Base-by-base conservation (phyloP, 2,113 vertebrate genomes). In the Epinephelus cyanopodus region DNA sequence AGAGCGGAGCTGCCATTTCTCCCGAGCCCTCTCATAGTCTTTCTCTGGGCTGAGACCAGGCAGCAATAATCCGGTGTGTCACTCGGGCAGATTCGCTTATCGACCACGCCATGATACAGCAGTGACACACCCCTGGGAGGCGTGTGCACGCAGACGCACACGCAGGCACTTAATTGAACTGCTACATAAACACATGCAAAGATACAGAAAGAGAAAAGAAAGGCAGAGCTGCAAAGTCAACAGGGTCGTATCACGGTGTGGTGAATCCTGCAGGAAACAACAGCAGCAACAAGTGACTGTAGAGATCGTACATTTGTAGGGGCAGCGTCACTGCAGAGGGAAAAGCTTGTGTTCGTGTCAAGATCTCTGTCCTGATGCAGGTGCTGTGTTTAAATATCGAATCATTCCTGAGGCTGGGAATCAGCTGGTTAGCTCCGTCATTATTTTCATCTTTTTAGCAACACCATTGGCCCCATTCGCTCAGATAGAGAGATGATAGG, bases 61-160 rank as follows among this genome's bases (percentile, higher is more conserved):
- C 88, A 78, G 90, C 89, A 92, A 54, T 94, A 93, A 95, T 92
- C 82, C 72, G 90, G 83, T 84, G 87, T 91, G 93, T 93, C 92
- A 93, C 91, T 79, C 29, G 60, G 81, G 74, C 82, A 82, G 81
- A 81, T 83, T 89, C 92, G 69, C 81, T 91, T 93, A 95, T 94
- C 87, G 82, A 95, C 92, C 89, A 33, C 60, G 72, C 83, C 83
- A 92, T 93, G 92, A 94, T 94, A 92, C 86, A 74, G 67, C 83
- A 75, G 77, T 15, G n/a, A 70, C 89, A 83, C 85, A 57, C 84
- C 76, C 80, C 64, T 61, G 64, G 68, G 86, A 79, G 52, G 79
- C 70, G 15, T 47, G 27, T 57, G 18, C 61, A 54, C 21, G 15
- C 15, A 67, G 13, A 81, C 37, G 37, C 71, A 70, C 65, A 56